phyloP scores from a whole-genome alignment of 1,140 invertebrate species.

The Drosophila pandora region DNA sequence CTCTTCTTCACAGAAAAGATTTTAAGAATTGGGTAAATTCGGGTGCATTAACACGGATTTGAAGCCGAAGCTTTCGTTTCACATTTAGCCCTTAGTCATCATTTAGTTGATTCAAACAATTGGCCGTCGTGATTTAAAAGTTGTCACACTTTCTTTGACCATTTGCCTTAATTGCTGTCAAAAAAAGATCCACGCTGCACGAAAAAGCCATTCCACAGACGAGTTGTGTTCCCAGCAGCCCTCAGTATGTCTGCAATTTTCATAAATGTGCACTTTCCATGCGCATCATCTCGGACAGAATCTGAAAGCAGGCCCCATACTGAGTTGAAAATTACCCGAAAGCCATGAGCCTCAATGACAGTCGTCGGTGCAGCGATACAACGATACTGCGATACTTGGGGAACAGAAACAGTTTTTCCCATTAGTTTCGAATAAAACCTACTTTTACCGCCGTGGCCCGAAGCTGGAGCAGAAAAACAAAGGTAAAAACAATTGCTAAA shows the following conservation, averaged over 20 bases:
- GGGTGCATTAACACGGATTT: conserved; percentile 1
- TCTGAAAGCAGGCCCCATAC: conserved; percentile 48
- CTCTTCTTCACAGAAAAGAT: not conserved
- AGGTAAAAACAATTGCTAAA: conserved; percentile 65
- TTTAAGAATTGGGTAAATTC: not conserved
- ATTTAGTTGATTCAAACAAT: conserved; percentile 43
- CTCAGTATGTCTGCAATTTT: conserved; percentile 57
- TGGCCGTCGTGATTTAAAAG: conserved; percentile 41
- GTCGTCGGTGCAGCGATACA: conserved; percentile 20
- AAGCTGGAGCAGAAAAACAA: conserved; percentile 52
- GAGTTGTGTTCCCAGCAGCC: conserved; percentile 5
- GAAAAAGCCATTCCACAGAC: conserved; percentile 37
- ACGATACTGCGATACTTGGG: conserved; percentile 30
- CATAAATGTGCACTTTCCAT: conserved; percentile 68
- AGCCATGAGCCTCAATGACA: conserved; percentile 54
- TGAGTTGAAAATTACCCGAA: conserved; percentile 41
- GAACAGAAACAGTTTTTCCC: conserved; percentile 64
- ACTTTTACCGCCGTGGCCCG: conserved; percentile 62
- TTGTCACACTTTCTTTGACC: conserved; percentile 60
- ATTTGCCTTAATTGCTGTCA: conserved; percentile 46
- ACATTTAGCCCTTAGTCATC: conserved; percentile 4
- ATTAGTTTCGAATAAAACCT: conserved; percentile 74
- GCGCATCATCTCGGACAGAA: conserved; percentile 64
- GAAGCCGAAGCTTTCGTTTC: conserved; percentile 11
- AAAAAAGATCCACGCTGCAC: conserved; percentile 44